A percentile compares a stretch with the other conserved stretches of the same genome.
Conservation (phyloP, 1,140 invertebrate species). For the Mamestra configurata region DNA sequence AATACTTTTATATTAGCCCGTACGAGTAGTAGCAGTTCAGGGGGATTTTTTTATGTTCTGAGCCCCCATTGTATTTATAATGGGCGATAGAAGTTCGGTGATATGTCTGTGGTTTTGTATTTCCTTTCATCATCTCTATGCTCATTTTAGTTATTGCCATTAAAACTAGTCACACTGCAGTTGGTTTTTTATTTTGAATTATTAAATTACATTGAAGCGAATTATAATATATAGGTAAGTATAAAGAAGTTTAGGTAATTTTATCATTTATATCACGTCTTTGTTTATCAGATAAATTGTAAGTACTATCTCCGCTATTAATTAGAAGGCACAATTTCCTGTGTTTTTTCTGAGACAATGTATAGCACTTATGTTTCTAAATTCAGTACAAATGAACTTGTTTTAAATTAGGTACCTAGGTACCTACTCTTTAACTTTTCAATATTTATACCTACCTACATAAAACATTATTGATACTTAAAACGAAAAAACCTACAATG, state of each 20-base stretch:
- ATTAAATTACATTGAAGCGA: neutral
- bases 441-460: neutral
- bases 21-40: too few relatives aligned
- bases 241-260: neutral
- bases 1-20: neutral
- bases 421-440: constrained; percentile 25
- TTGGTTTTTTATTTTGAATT: too few relatives aligned
- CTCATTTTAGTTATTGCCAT: too few relatives aligned
- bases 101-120: too few relatives aligned
- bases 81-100: too few relatives aligned
- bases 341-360: neutral
- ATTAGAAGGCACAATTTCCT: neutral
- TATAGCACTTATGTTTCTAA: too few relatives aligned
- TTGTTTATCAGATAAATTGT: neutral
- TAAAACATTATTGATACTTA: neutral
- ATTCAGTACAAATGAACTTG: neutral
- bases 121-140: too few relatives aligned
- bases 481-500: neutral
- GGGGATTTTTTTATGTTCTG: too few relatives aligned
- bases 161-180: too few relatives aligned
- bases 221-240: too few relatives aligned
- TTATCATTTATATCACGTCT: neutral
- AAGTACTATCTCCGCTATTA: neutral
- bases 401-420: neutral
- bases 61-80: too few relatives aligned